Evolutionary conservation across 2,113 vertebrate species (phyloP).

Genomic region (Picathartes gymnocephalus): DNA sequence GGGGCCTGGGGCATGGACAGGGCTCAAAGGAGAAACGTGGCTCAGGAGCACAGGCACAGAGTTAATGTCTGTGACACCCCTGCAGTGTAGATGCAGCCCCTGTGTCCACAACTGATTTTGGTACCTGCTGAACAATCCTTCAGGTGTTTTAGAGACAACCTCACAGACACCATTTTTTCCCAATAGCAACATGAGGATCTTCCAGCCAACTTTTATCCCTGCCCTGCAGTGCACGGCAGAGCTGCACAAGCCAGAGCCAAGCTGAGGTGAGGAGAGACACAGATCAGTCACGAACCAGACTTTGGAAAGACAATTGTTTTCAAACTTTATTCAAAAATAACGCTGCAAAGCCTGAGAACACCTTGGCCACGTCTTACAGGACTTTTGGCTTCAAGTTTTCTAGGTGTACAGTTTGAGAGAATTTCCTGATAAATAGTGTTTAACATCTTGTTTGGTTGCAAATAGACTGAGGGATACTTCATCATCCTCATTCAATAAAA

Average conservation of each 20-base stretch:
- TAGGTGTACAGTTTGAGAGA: not conserved
- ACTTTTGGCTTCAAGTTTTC: not conserved
- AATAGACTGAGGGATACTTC: not conserved
- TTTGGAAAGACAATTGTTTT: not conserved
- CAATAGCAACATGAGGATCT: not conserved
- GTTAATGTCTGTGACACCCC: not conserved
- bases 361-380: not conserved
- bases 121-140: not conserved
- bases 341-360: not conserved
- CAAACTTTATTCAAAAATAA: not conserved
- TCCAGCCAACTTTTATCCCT: not conserved
- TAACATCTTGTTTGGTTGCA: not conserved
- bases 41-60: not conserved
- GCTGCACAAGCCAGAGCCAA: not conserved
- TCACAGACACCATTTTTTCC: not conserved
- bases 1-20: not conserved
- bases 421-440: not conserved
- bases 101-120: not conserved
- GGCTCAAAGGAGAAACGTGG: rapidly evolving
- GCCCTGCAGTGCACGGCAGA: not conserved
- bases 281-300: not conserved
- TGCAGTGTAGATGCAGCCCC: not conserved
- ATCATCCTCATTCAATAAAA: constrained; percentile 13
- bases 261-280: not conserved
- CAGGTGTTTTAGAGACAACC: not conserved